Evolutionary conservation across 2,888 invertebrate species (phyloP), one percentile per base, ranked within the genome.

Genomic region (Mayetiola destructor): DNA sequence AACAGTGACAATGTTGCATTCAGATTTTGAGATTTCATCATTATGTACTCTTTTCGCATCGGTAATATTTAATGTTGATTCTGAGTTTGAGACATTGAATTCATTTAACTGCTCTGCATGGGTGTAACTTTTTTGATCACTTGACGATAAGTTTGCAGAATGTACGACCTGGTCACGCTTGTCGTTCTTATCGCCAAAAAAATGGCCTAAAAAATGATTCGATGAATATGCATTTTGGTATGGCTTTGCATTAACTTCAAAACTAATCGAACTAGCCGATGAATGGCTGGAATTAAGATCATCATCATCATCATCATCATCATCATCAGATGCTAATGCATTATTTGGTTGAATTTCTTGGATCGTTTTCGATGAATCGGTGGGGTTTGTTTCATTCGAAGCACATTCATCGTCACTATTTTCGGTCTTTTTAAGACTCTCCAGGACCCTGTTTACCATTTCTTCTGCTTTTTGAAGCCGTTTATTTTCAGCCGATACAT

Each of bases 381-480:
- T 23, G 6, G 16, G 6, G 12, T 12, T 23, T 27, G 18, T 2
- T n/a, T 48, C 27, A 16, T 27, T 32, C 8, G 18, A 53, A 48
- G 4, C 5, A 42, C 27, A 12, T 56, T 42, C 3, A 48, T n/a
- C 12, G 21, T 42, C 2, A n/a, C 39, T 12, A 12, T 18, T 40
- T 32, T n/a, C 21, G 9, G 3, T 42, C 20, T 14, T 29, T 56
- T 57, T 57, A 21, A 58, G 27, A 16, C 27, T 48, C 20, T 56
- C 23, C 36, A 58, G 3, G 14, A 58, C 37, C 14, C 52, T 30
- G 8, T 61, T 59, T 12, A 62, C 62, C 62, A 62, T 61, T 56
- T 62, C 62, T 55, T 61, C 62, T 32, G 61, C 61, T 48, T 62
- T 60, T 54, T 61, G 61, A 12, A 62, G 48, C 21, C 60, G 59